phyloP scores from a whole-genome alignment of 2,888 invertebrate genomes.

The Callosobruchus maculatus region DNA sequence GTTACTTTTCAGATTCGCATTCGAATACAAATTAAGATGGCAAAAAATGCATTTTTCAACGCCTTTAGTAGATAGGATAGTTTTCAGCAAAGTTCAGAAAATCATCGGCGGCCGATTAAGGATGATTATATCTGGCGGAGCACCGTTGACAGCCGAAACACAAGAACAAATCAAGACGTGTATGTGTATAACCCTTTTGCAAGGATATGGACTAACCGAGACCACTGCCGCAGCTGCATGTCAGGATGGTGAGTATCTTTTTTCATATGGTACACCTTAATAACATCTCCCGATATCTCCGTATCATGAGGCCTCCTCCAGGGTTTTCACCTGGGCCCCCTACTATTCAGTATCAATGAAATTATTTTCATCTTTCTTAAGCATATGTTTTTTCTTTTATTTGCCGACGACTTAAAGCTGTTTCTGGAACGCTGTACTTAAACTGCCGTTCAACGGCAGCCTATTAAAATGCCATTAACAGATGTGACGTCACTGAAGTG shows the following conservation, averaged over 20 bases:
- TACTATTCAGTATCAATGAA: too few species aligned
- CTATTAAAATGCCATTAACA: too few species aligned
- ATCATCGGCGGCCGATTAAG: constrained; percentile 87
- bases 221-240: constrained; percentile 89
- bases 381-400: too few species aligned
- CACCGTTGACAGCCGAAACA: constrained; percentile 91
- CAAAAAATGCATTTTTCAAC: constrained; percentile 78
- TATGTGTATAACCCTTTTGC: constrained; percentile 82
- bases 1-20: constrained; percentile 89
- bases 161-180: constrained; percentile 89
- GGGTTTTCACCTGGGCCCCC: too few species aligned
- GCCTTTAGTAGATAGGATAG: constrained; percentile 60
- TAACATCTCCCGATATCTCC: too few species aligned
- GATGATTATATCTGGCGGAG: constrained; percentile 88
- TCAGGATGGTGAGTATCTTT: constrained; percentile 62
- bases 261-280: too few species aligned
- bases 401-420: too few species aligned
- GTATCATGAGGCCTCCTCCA: too few species aligned
- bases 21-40: constrained; percentile 87
- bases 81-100: constrained; percentile 52
- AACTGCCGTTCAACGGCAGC: too few species aligned
- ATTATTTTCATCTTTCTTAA: too few species aligned
- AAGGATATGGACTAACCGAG: constrained; percentile 96
- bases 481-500: too few species aligned
- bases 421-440: too few species aligned